Percentiles rank a stretch among this genome's conserved stretches.
phyloP scores from a whole-genome alignment of 2,113 vertebrate genomes.

The Hippocampus guttulatus region DNA sequence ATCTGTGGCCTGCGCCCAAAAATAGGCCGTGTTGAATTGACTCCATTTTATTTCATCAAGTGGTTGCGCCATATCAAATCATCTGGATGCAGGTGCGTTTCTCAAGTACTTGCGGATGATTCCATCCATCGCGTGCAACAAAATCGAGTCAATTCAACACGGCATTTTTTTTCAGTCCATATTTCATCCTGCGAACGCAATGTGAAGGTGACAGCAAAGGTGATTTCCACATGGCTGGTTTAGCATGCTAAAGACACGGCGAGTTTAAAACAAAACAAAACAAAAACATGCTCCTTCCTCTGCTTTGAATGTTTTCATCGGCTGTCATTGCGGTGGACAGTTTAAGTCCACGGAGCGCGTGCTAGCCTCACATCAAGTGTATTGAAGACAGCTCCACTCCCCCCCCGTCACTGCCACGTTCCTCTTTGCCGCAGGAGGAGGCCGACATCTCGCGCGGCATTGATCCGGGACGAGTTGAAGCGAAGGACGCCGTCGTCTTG shows the following conservation, averaged over 20 bases:
- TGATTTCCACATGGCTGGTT: constrained; percentile 1
- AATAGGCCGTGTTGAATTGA: too few relatives aligned
- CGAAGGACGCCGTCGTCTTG: constrained; percentile 45
- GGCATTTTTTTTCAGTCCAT: too few relatives aligned
- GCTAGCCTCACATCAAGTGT: not conserved
- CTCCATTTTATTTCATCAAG: too few relatives aligned
- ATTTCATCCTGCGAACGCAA: too few relatives aligned
- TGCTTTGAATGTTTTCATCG: not conserved
- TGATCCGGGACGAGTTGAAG: constrained; percentile 39
- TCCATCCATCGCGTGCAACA: too few relatives aligned
- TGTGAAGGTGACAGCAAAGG: constrained; percentile 18
- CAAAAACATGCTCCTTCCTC: not conserved
- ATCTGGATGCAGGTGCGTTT: too few relatives aligned
- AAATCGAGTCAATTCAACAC: too few relatives aligned
- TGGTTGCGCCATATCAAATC: too few relatives aligned
- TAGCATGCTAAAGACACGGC: not conserved
- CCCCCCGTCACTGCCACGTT: constrained; percentile 13
- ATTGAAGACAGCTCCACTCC: constrained; percentile 16
- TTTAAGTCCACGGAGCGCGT: not conserved
- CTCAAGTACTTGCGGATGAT: too few relatives aligned
- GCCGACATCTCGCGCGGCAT: constrained; percentile 21
- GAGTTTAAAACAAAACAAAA: not conserved
- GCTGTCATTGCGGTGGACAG: not conserved
- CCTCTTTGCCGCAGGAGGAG: constrained; percentile 31
- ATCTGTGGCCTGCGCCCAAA: too few relatives aligned